Evolutionary conservation across 2,113 vertebrate genomes (phyloP), one percentile per base, ranked within the genome.

Genomic region (Oryzias celebensis): DNA sequence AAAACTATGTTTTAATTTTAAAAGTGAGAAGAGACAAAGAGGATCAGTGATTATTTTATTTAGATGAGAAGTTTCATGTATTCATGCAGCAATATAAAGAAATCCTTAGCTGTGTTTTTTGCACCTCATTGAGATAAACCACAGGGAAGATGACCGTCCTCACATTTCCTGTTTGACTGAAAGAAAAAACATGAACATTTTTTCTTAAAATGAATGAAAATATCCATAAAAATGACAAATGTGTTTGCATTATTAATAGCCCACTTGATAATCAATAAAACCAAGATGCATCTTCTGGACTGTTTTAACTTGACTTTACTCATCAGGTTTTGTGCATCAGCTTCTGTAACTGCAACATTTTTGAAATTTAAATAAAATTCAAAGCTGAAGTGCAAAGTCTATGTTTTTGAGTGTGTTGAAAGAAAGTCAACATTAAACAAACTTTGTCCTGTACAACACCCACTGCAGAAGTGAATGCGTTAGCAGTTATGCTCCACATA

Each of bases 61-160:
- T 12, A 36, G 10, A 36, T 36, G 2, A 36, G 36, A 36, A 36
- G 36, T 12, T 12, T 36, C 3, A 36, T n/a, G 47, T n/a, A 18
- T 20, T 20, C 16, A 2, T 48, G 47, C 14, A 47, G 45, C 17
- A 47, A n/a, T 8, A 12, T 48, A 18, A 17, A 48, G 47, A 48
- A 12, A 42, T n/a, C 63, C 31, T 3, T 44, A 45, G 52, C 24
- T 65, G 54, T 63, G 28, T 67, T 20, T 20, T 20, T 23, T 52
- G 23, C 78, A 83, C 77, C 95, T 99, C 97, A 46, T 96, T 99
- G 62, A 99, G 57, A 71, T 95, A 92, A 91, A 96, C 90, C 80
- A 98, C 94, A 51, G 97, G 97, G 55, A 96, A 93, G 62, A 95
- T 52, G 70, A 98, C 76, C 0, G 92, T 94, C 75, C 62, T 88